A percentile compares a stretch with the other conserved stretches of the same genome.
Conservation (phyloP, 2,797 vertebrate genomes). For the Taenioides sp. region DNA sequence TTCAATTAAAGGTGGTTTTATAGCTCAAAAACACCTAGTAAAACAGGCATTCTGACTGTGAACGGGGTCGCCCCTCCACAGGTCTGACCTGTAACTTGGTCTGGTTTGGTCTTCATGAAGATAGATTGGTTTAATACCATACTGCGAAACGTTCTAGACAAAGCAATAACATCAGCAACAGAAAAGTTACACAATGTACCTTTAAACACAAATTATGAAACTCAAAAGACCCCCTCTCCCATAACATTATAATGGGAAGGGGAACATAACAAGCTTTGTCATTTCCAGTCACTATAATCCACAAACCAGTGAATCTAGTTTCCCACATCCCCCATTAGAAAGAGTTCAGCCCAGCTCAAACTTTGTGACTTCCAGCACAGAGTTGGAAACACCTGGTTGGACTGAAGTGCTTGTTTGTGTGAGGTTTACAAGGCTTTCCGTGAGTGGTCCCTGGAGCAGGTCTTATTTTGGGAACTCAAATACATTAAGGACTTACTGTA, state of each 20-base stretch:
- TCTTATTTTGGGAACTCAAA: constrained; percentile 4
- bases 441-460: neutral
- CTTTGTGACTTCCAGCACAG: constrained; percentile 31
- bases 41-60: no score
- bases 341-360: constrained; percentile 23
- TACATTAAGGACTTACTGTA: constrained; percentile 1
- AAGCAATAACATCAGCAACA: no score
- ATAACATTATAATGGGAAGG: constrained; percentile 12
- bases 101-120: no score
- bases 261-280: constrained; percentile 31
- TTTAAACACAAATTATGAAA: constrained; percentile 42
- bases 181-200: no score
- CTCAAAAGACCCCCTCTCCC: constrained; percentile 22
- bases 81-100: no score
- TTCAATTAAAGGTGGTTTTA: no score
- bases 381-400: constrained; percentile 34
- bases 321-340: constrained; percentile 19
- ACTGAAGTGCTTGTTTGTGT: constrained; percentile 11
- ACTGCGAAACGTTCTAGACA: no score
- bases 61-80: no score
- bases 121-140: no score
- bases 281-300: constrained; percentile 42
- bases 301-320: constrained; percentile 25
- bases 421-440: constrained; percentile 5
- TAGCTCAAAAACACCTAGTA: no score